Percentiles rank a stretch among this genome's conserved stretches.
These are phyloP conservation scores for Coregonus suidteri DNA, from an alignment of 2,797 vertebrate species.

Conservation along the genomic window DNA sequence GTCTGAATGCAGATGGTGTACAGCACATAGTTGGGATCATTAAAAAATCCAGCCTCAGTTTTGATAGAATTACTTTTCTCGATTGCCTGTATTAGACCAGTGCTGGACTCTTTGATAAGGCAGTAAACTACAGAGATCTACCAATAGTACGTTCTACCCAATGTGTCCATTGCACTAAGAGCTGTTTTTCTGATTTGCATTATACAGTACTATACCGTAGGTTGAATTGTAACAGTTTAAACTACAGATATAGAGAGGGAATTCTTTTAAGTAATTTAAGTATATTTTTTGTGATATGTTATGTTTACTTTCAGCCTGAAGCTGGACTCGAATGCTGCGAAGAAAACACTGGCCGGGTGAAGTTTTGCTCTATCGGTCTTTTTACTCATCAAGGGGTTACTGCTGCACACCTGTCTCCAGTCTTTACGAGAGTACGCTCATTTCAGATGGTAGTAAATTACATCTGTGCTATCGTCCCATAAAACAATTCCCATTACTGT, in stretches of 20 bases:
- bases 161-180: conserved; percentile 52
- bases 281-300: conserved; percentile 32
- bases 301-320: background rate
- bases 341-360: conserved; percentile 41
- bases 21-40: too few species aligned
- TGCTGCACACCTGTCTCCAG: conserved; percentile 45
- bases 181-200: conserved; percentile 57
- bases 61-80: too few species aligned
- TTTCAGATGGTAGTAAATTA: conserved; percentile 64
- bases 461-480: conserved; percentile 58
- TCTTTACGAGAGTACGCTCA: conserved; percentile 54
- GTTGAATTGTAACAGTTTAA: conserved; percentile 51
- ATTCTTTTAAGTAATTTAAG: conserved; percentile 35
- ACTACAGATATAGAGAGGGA: conserved; percentile 35
- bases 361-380: conserved; percentile 36
- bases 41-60: too few species aligned
- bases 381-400: conserved; percentile 47
- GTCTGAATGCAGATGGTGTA: too few species aligned
- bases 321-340: conserved; percentile 18
- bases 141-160: conserved; percentile 41
- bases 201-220: conserved; percentile 39
- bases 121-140: too few species aligned
- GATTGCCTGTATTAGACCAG: too few species aligned
- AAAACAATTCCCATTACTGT: conserved; percentile 65
- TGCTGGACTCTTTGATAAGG: too few species aligned